Base-by-base conservation (phyloP, 2,888 invertebrate genomes). In the Plemyria rubiginata region DNA sequence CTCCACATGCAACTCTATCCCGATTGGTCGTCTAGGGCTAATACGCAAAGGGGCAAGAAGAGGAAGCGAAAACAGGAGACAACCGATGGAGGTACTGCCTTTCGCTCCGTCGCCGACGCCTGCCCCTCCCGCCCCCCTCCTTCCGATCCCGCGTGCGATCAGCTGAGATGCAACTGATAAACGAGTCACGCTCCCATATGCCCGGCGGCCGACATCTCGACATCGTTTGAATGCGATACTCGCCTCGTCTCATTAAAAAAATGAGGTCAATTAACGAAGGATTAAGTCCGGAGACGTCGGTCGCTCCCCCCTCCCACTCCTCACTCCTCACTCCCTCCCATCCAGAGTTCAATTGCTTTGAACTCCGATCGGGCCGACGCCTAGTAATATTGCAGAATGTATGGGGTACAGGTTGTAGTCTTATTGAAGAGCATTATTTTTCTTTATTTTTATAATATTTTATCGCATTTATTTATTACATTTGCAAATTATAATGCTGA, bases 1-100 rank as follows among this genome's bases (percentile, higher is more conserved):
- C 96, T 98, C 92, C 99, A 99, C 95, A 97, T 98, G 97, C 98
- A 98, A 95, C 96, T 98, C 94, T 99, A 99, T 95, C 99, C 99
- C 90, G 98, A 98, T 95, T 99, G 99, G 99, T 97, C 97, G 94
- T 97, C 97, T 94, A 99, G 99, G 94, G 96, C 99, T 94, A 99
- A 99, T 96, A 99, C 99, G 95, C 98, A 99, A 94, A 97, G 98
- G 94, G 98, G 99, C 95, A 98, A 98, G 96, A 99, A 99, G 96
- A 98, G 99, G 97, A 99, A 99, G 96, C 96, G 97, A 96, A 97
- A 98, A 96, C 97, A 97, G 97, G 98, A 98, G 95, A 96, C 97
- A 95, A 96, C 96, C 95, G 97, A 97, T 95, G 97, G 97, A 97
- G 97, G 97, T 97, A 97, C 95, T 94, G 94, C 94, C 94, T 93